Conservation (phyloP, 2,797 vertebrate genomes). For the Gadopsis marmoratus region DNA sequence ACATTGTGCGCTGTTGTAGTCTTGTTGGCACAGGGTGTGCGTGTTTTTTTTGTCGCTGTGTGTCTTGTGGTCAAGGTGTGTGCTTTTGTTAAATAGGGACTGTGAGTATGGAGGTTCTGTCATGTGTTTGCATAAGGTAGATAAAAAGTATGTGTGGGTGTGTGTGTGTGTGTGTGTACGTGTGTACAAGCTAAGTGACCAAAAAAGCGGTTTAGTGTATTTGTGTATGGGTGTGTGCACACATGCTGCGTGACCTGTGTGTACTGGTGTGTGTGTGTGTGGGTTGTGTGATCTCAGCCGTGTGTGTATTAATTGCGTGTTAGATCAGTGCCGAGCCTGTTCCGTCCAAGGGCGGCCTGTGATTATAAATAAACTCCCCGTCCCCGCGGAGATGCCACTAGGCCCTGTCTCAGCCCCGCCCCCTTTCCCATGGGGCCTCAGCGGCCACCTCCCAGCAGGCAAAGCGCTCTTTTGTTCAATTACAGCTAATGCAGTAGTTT, state of each 20-base stretch:
- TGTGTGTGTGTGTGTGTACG: slow-evolving; percentile 22
- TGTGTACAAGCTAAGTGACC: slow-evolving; percentile 23
- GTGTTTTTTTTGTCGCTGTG: slow-evolving; percentile 47
- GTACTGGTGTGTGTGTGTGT: slow-evolving; percentile 33
- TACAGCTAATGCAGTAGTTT: slow-evolving; percentile 99
- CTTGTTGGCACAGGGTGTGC: slow-evolving; percentile 63
- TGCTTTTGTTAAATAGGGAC: slow-evolving; percentile 50
- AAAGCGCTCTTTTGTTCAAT: slow-evolving; percentile 99
- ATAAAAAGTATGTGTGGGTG: slow-evolving; percentile 44
- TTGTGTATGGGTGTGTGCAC: slow-evolving; percentile 36
- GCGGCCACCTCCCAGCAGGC: slow-evolving; percentile 95
- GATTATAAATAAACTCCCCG: slow-evolving; percentile 95
- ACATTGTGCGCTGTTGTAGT: slow-evolving; percentile 22
- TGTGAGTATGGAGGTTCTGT: slow-evolving; percentile 15
- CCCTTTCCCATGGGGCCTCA: slow-evolving; percentile 93
- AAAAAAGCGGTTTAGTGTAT: slow-evolving; percentile 23
- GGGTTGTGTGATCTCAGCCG: slow-evolving; percentile 72
- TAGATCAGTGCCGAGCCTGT: slow-evolving; percentile 91
- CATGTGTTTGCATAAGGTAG: slow-evolving; percentile 66
- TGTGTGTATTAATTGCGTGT: slow-evolving; percentile 97
- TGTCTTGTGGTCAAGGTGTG: slow-evolving; percentile 67
- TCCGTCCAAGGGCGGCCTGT: slow-evolving; percentile 74
- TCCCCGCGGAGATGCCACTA: slow-evolving; percentile 88
- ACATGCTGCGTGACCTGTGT: slow-evolving; percentile 45
- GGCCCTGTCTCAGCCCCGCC: slow-evolving; percentile 90